A percentile compares a stretch with the other conserved stretches of the same genome.
Evolutionary conservation across 2,113 vertebrate species (phyloP).

Genomic region (Blennius ocellaris): DNA sequence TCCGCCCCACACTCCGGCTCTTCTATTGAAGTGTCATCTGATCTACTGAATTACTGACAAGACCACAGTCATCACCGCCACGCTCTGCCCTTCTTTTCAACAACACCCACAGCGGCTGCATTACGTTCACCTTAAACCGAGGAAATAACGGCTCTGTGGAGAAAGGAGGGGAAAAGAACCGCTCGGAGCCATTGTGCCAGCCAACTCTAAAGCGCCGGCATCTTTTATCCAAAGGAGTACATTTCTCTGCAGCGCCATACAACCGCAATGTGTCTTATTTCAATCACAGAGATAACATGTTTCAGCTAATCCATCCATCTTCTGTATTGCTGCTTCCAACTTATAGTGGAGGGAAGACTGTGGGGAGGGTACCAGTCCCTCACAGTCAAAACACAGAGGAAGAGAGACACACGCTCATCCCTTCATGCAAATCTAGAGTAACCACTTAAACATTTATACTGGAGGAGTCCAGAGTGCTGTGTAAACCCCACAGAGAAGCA

Average conservation of each 20-base stretch:
- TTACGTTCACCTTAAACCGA: conserved; percentile 68
- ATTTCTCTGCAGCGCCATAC: conserved; percentile 9
- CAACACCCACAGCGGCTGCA: conserved; percentile 67
- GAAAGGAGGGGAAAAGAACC: conserved; percentile 18
- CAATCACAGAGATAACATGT: neutral
- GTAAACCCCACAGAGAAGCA: too few relatives aligned
- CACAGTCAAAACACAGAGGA: too few relatives aligned
- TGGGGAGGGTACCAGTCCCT: too few relatives aligned
- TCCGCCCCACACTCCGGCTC: conserved; percentile 66
- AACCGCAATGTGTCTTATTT: neutral
- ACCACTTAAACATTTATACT: too few relatives aligned
- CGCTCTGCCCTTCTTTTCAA: conserved; percentile 63
- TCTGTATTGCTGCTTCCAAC: too few relatives aligned
- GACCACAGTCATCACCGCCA: conserved; percentile 73
- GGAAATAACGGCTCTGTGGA: conserved; percentile 61
- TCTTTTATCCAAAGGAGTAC: conserved; percentile 31
- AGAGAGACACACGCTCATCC: too few relatives aligned
- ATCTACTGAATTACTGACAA: conserved; percentile 81
- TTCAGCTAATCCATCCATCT: neutral
- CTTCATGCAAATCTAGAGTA: too few relatives aligned
- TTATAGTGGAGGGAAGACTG: too few relatives aligned
- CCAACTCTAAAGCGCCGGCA: conserved; percentile 28
- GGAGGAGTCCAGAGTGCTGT: too few relatives aligned
- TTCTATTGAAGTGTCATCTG: conserved; percentile 82
- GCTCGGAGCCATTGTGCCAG: conserved; percentile 19